Evolutionary conservation across 2,888 invertebrate genomes (phyloP), one percentile per base, ranked within the genome.

Genomic region (Brachyptera risi): DNA sequence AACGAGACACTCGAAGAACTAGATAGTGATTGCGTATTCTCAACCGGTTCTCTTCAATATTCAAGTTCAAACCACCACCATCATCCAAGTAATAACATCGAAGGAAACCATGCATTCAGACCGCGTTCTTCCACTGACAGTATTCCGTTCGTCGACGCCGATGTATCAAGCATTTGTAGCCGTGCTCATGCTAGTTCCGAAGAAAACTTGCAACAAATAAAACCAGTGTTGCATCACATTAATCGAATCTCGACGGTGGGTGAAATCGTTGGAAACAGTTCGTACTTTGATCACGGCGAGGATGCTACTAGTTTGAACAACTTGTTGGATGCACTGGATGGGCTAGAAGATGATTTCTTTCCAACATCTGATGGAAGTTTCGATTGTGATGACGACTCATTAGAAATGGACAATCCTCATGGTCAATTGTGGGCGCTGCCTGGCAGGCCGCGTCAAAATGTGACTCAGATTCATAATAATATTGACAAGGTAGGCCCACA

Each of bases 61-160:
- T 54, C 54, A 54, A 54, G 54, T 54, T 54, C 54, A 37, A 54
- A 21, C 54, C 35, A 54, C 37, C 24, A 21, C n/a, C 17, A 19
- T 17, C 3, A 17, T 17, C 23, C n/a, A 23, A 49, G 50, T 24
- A 51, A 24, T 19, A 37, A n/a, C 35, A 37, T 54, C 54, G 37
- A 54, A 21, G 54, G 35, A 11, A 35, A 21, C 9, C 57, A 51
- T 15, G 59, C 59, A n/a, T 59, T 56, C 59, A 44, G 59, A 3
- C 59, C 63, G n/a, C 60, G 51, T 17, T 31, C 59, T 1, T 63
- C 63, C 23, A 58, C 60, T 15, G 63, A 63, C 56, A 68, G 63
- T 61, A 69, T 69, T 64, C 68, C 69, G 15, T 70, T 67, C 60
- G 67, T 66, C 58, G 69, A 69, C 63, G 69, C 69, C 60, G 70